Base-by-base conservation (phyloP, 2,797 vertebrate genomes). In the Gephyroberyx darwinii region DNA sequence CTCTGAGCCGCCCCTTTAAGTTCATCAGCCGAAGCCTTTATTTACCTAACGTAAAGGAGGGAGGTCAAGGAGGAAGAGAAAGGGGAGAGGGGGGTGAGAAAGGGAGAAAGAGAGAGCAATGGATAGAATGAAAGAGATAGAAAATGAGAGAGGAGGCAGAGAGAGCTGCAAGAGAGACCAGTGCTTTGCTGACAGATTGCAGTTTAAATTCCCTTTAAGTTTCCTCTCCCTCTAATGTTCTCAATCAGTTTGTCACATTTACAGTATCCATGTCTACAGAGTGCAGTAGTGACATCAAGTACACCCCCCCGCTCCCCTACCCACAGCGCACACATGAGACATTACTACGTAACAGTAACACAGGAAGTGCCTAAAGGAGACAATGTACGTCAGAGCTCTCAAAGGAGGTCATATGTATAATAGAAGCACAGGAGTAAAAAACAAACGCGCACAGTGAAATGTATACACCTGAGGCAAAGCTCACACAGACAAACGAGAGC, bases 341-440 rank as follows among this genome's bases (percentile, higher is more conserved):
- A 69, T 51, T 63, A 66, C 20, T 39, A 30, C 61, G 55, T 56
- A 55, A 39, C 16, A 66, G 65, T 47, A 71, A 65, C 51, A 69
- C 58, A 83, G 65, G 52, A 80, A 73, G 59, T 6, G 43, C 80
- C 64, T 68, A 47, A 69, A 85, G 65, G 52, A 69, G 45, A 70
- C 61, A 65, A 62, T 74, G 64, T 63, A 75, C 47, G 76, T 65
- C 56, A 70, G 54, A 81, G 55, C 54, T 72, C 63, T 77, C 31
- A 80, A 76, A 80, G 76, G 35, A 77, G 69, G 61, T 58, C 55
- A 70, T 83, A 68, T 69, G 71, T 65, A 83, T 82, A 84, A 81
- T 16, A 71, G 39, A 72, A 65, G 16, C 59, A 81, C 26, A 26
- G 26, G 26, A 78, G 52, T n/a, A 22, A 77, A 77, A 66, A 77